These are phyloP conservation scores for Dicranocentrus wangi DNA, from an alignment of 2,888 invertebrate species.

Conservation along the genomic window DNA sequence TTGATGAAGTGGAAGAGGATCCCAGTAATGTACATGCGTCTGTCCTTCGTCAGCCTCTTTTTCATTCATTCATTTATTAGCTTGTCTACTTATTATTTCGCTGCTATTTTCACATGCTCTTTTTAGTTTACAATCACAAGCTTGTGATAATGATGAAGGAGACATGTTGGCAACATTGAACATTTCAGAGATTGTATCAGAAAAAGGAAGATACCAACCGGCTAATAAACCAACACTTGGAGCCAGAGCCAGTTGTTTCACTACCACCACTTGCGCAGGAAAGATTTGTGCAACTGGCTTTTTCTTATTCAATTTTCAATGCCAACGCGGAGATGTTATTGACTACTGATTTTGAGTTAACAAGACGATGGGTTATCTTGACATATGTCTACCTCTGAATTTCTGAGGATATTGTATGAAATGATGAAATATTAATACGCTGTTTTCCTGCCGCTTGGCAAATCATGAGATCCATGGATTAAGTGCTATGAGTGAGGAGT, in stretches of 20 bases:
- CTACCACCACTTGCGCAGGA: slow-evolving; percentile 7
- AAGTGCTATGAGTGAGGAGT: not conserved
- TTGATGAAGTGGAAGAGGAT: too few relatives aligned
- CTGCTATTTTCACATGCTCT: slow-evolving; percentile 6
- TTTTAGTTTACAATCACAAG: slow-evolving; percentile 29
- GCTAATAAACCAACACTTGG: too few relatives aligned
- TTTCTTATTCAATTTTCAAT: slow-evolving; percentile 46
- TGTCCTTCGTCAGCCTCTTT: slow-evolving; percentile 45
- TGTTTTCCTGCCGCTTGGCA: slow-evolving; percentile 4
- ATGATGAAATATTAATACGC: slow-evolving; percentile 46
- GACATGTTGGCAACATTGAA: slow-evolving; percentile 54
- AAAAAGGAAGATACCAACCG: not conserved
- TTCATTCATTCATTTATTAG: slow-evolving; percentile 15
- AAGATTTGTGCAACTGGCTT: not conserved
- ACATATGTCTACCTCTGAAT: slow-evolving; percentile 5
- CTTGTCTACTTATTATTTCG: slow-evolving; percentile 2
- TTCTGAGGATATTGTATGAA: not conserved
- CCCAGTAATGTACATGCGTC: slow-evolving; percentile 18
- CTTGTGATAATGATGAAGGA: slow-evolving; percentile 48
- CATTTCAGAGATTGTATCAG: slow-evolving; percentile 28
- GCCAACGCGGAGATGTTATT: slow-evolving; percentile 25
- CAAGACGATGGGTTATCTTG: not conserved
- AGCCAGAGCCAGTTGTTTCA: not conserved
- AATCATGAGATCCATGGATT: not conserved
- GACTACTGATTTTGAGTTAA: not conserved